Base-by-base conservation (phyloP, 2,113 vertebrate species). In the Oryzias curvinotus region DNA sequence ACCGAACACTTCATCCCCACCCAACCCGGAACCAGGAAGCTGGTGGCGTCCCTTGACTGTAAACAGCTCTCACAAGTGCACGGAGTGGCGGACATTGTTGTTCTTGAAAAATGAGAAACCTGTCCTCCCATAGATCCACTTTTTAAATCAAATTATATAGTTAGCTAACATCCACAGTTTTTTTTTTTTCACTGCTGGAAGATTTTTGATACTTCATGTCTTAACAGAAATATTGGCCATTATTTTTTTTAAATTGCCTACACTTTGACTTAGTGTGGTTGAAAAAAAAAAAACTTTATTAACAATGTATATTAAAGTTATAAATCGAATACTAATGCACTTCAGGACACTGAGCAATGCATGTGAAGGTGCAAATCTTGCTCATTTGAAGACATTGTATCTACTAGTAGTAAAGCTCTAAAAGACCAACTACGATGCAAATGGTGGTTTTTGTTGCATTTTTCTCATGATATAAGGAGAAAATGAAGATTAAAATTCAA, bases 41-140 rank as follows among this genome's bases (percentile, higher is more conserved):
- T 96, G 65, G 92, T 94, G 52, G 95, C 92, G 0, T 93, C 93
- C 21, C 78, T 96, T 16, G 94, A 95, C 86, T 96, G 94, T 54
- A 92, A 91, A 18, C 92, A 94, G 83, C 92, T 96, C 56, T 91
- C 93, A 2, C 94, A 95, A 82, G 93, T 96, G 57, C 95, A 96
- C 0, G 95, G 95, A 4, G 92, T 93, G 59, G 91, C 92, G 4
- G 89, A 95, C 56, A 87, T 97, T 41, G 44, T 84, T 1, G 92
- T 93, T 44, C 57, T 57, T 1, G 85, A 88, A 46, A 16, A 88
- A 28, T 91, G 57, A 87, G 49, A 8, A 6, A 25, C 25, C 19
- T 19, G n/a, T 3, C 44, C 17, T 23, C 12, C 15, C n/a, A 3
- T n/a, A 6, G 4, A 10, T 52, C 42, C 41, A 30, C 21, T 15